Evolutionary conservation across 2,113 vertebrate genomes (phyloP).

Genomic region (Irena cyanogastra): DNA sequence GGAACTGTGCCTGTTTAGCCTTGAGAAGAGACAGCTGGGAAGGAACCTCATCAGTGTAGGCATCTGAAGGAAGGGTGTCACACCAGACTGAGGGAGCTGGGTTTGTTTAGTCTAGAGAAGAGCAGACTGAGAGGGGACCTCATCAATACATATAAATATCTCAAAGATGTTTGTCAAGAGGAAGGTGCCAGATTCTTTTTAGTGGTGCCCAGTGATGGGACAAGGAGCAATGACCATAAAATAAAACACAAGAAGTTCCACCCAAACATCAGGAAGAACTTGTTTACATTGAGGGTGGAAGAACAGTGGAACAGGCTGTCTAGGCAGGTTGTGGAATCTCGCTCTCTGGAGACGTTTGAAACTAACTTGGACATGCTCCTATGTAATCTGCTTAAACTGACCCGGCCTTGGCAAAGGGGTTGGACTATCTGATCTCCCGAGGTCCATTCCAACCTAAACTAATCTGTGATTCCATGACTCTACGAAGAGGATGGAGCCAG

Average conservation of each 20-base stretch:
- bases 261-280: background rate
- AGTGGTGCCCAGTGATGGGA: background rate
- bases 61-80: background rate
- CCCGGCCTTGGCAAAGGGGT: accelerated
- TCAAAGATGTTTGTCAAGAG: background rate
- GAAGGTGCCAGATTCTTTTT: background rate
- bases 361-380: background rate
- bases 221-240: background rate
- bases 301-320: background rate
- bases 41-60: background rate
- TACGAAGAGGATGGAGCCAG: background rate
- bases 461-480: background rate
- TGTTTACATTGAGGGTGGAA: background rate
- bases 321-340: no score
- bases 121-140: no score
- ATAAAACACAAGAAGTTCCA: background rate
- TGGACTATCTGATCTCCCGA: background rate
- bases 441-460: background rate
- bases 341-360: background rate
- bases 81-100: background rate
- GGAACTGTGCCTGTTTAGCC: background rate
- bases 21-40: background rate
- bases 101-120: background rate
- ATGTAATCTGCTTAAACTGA: background rate
- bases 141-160: background rate